Conservation (phyloP, 2,113 vertebrate species). For the Pungitius pungitius region DNA sequence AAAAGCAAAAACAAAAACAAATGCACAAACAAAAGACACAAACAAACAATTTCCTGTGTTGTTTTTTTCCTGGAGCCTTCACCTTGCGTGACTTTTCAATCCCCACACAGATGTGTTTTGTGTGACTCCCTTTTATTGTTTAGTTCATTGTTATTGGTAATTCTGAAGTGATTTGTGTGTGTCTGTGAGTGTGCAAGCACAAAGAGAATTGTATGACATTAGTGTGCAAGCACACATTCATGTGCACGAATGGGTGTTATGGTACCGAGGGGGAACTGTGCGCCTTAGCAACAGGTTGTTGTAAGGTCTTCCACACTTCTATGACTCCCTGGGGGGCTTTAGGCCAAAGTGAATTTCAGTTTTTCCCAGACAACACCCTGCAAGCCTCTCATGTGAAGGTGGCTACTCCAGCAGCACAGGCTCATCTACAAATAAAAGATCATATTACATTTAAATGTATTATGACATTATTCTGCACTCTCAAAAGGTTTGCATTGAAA, state of each 20-base stretch:
- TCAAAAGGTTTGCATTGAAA: background rate
- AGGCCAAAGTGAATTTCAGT: conserved; percentile 62
- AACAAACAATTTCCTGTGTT: conserved; percentile 26
- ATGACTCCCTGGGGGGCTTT: conserved; percentile 70
- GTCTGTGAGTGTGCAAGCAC: conserved; percentile 17
- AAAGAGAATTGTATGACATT: conserved; percentile 26
- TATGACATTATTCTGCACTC: background rate
- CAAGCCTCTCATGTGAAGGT: conserved; percentile 47
- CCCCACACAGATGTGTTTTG: conserved; percentile 50
- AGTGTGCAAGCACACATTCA: background rate
- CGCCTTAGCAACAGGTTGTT: conserved; percentile 60
- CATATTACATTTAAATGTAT: background rate
- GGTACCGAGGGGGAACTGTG: conserved; percentile 41
- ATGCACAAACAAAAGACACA: conserved; percentile 9
- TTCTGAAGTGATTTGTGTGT: conserved; percentile 49
- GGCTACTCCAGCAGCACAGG: conserved; percentile 55
- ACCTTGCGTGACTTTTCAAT: conserved; percentile 31
- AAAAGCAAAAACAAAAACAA: conserved; percentile 13
- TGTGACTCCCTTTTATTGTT: conserved; percentile 70
- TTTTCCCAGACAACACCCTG: conserved; percentile 85
- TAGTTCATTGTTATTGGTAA: conserved; percentile 68
- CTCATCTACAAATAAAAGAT: background rate
- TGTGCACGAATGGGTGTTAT: conserved; percentile 39
- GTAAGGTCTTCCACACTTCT: conserved; percentile 74
- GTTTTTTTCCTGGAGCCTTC: background rate